These are phyloP conservation scores for Planiliza haematocheilus DNA, from an alignment of 2,113 vertebrate genomes.

Conservation along the genomic window DNA sequence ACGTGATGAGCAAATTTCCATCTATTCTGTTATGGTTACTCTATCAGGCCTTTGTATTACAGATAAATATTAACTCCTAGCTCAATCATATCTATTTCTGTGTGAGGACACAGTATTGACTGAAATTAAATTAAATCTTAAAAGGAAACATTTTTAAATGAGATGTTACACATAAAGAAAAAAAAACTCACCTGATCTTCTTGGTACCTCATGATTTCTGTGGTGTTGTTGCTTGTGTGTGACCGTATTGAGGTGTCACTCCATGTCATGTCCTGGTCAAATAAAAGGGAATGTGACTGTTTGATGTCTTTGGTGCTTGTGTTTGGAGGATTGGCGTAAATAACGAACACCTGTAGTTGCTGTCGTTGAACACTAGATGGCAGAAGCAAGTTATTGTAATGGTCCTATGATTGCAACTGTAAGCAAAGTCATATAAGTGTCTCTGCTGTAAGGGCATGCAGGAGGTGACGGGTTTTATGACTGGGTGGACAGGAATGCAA, in stretches of 20 bases:
- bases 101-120: neutral
- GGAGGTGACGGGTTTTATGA: conserved; percentile 6
- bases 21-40: conserved; percentile 1
- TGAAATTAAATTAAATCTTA: conserved; percentile 6
- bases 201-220: conserved; percentile 2
- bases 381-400: conserved; percentile 1
- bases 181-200: neutral
- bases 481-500: neutral
- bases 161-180: no score
- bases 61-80: conserved; percentile 2
- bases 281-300: conserved; percentile 33
- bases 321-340: neutral
- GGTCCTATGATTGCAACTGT: no score
- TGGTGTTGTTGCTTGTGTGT: conserved; percentile 24
- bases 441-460: no score
- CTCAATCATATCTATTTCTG: neutral
- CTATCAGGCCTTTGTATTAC: neutral
- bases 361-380: conserved; percentile 65
- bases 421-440: no score
- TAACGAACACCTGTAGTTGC: neutral
- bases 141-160: no score
- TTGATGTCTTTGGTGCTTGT: neutral
- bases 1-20: neutral
- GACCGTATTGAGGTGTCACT: conserved; percentile 16
- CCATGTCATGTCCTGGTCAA: conserved; percentile 22